Conservation (phyloP, 2,888 invertebrate genomes). For the Ophion costatus region DNA sequence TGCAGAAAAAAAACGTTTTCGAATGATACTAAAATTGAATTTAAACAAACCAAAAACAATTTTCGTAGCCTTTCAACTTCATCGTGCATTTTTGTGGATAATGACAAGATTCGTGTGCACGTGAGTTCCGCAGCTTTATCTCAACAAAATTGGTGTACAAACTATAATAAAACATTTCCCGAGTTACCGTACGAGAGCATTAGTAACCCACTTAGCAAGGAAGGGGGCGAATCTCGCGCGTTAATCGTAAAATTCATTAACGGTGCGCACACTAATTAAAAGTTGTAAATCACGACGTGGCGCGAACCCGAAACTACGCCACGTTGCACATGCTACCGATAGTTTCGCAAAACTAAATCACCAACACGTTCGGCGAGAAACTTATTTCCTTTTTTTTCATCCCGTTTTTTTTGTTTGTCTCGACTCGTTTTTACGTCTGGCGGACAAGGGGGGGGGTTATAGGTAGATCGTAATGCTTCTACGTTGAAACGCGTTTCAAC, state of each 20-base stretch:
- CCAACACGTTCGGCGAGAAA: conserved; percentile 4
- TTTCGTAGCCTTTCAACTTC: neutral
- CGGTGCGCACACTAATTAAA: conserved; percentile 62
- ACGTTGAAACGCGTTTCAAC: neutral
- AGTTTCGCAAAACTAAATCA: conserved; percentile 30
- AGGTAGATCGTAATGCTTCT: conserved; percentile 19
- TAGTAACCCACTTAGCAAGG: conserved; percentile 31
- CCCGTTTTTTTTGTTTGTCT: neutral
- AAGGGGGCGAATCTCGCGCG: conserved; percentile 21
- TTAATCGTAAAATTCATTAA: conserved; percentile 67
- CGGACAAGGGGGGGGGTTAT: neutral
- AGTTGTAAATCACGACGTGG: conserved; percentile 55
- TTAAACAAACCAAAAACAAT: neutral
- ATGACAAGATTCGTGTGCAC: conserved; percentile 37
- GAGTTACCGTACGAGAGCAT: neutral
- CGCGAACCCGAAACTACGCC: neutral
- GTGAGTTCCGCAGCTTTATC: conserved; percentile 28
- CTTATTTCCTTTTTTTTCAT: neutral
- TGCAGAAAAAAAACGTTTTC: too few species aligned
- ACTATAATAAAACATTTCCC: neutral
- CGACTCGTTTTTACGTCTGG: neutral
- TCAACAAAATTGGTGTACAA: conserved; percentile 32
- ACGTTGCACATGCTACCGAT: conserved; percentile 14
- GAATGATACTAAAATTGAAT: neutral
- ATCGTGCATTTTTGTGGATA: neutral